Conservation (phyloP, 2,113 vertebrate species). For the Leptobrachium ailaonicum region DNA sequence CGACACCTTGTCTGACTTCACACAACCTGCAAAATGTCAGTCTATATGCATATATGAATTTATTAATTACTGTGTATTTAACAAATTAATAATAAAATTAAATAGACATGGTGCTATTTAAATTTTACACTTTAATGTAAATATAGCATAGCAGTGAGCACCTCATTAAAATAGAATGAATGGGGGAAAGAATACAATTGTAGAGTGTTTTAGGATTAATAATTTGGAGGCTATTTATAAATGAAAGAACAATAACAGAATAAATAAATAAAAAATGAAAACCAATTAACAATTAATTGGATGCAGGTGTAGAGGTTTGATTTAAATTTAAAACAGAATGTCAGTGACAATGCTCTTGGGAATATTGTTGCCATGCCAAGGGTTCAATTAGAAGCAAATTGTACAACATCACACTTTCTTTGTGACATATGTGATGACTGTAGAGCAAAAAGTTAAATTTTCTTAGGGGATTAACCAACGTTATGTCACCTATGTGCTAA, state of each 20-base stretch:
- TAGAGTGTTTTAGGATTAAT: not conserved
- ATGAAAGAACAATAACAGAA: not conserved
- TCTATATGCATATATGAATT: too few relatives aligned
- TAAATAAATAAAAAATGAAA: not conserved
- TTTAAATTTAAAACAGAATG: conserved; percentile 15
- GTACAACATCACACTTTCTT: conserved; percentile 12
- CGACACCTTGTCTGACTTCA: too few relatives aligned
- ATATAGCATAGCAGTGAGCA: too few relatives aligned
- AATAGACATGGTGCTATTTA: too few relatives aligned
- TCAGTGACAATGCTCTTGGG: conserved; percentile 5
- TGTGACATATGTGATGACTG: conserved; percentile 22
- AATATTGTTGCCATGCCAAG: conserved; percentile 1
- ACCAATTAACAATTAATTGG: conserved; percentile 16
- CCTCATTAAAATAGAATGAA: too few relatives aligned
- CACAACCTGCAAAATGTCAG: too few relatives aligned
- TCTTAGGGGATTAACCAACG: not conserved
- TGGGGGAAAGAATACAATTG: too few relatives aligned
- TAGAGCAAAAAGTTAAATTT: not conserved
- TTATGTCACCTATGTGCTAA: not conserved
- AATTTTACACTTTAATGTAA: too few relatives aligned
- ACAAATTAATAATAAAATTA: too few relatives aligned
- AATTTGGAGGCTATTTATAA: not conserved
- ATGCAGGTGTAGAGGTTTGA: not conserved
- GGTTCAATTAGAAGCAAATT: conserved; percentile 8
- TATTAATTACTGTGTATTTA: too few relatives aligned